Evolutionary conservation across 1,140 invertebrate species (phyloP), one percentile per base, ranked within the genome.

Genomic region (Condylostylus longicornis): DNA sequence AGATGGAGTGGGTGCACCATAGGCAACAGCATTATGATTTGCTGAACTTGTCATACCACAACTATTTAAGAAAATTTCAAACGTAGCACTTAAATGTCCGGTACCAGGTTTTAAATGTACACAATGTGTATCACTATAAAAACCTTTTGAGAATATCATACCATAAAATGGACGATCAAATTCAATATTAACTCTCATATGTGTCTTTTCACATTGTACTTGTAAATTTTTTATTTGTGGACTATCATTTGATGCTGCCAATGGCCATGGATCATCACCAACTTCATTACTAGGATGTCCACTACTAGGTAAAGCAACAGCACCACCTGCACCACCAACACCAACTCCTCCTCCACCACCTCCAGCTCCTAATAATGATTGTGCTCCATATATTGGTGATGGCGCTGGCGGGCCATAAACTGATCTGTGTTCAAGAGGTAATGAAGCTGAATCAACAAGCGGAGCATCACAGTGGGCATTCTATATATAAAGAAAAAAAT

Each of bases 161-260:
- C 89, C 89, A 60, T 91, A 90, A 65, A 94, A 94, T 0, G 89
- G 87, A 19, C 87, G 69, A 56, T 93, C 88, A 63, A 94, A 93
- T 57, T 90, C 85, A 47, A 94, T 87, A 61, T 87, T 88, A 6
- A 93, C 87, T 18, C 85, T 68, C 88, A 94, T 94, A 53, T 88
- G 80, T 27, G 87, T 91, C 62, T 93, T 94, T 60, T 93, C 88
- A 61, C 89, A 94, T 55, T 91, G 86, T 28, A 94, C 89, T 63
- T 94, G 87, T 19, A 93, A 61, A 50, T 85, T 79, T 54, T 87
- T 87, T 45, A 91, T 90, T 57, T 88, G 82, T 2, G 87, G 86
- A 54, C 86, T 86, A 50, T 90, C 85, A 21, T 60, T 60, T 33
- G 57, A 49, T 15, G 77, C 75, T 10, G 79, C 74, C 33, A 86